Evolutionary conservation across 2,888 invertebrate species (phyloP), one percentile per base, ranked within the genome.

Genomic region (Desoria tigrina): DNA sequence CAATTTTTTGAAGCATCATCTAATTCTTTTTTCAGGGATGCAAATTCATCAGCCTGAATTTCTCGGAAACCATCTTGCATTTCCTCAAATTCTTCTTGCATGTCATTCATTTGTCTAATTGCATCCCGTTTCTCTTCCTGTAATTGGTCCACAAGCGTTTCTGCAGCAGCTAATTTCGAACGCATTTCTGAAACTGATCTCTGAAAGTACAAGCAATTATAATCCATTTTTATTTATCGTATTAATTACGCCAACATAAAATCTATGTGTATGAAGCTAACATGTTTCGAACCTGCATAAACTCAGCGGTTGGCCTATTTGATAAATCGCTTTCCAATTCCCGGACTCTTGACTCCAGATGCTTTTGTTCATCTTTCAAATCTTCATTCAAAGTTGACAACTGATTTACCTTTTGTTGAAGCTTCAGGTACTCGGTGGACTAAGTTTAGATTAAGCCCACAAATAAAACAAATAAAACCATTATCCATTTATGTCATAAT

Each of bases 1-100:
- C 98, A 98, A 82, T 98, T 98, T 81, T 99, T 99, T 56, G 94
- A 94, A 2, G 94, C 92, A 79, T 94, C 92, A 78, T 99, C 98
- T 74, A 99, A 84, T 80, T 97, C 97, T 79, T 94, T 90, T 82
- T 96, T 91, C 57, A 99, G 81, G 61, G 92, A 92, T 2, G 92
- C 88, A 79, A 97, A 97, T 79, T 97, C 98, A 78, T 96, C 94
- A 7, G 93, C 94, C 82, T 98, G 97, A 78, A 97, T 97, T 80
- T 98, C 98, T 77, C 94, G 87, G 80, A 94, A 94, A 79, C 91
- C 93, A 79, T 98, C 98, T 80, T 98, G 97, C 88, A 99, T 90
- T 82, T 99, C 99, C 79, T 99, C 98, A 82, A 99, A 95, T 83
- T 99, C 99, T 72, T 94, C 91, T 79, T 96, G 96, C 78, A 98